These are phyloP conservation scores for Brachypterus glaber DNA, from an alignment of 2,888 invertebrate genomes.

Conservation along the genomic window DNA sequence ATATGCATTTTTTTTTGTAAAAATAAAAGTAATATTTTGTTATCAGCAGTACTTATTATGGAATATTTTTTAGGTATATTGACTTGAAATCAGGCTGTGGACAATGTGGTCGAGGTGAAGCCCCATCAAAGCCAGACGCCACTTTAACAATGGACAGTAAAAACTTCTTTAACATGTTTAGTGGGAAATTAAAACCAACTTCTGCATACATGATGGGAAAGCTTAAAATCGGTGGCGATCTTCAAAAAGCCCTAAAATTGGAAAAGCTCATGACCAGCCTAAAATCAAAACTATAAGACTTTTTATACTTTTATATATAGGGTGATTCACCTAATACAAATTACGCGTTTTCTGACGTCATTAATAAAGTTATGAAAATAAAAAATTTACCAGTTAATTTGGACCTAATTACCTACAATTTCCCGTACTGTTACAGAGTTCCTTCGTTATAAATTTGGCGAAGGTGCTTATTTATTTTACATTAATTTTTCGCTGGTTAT, in stretches of 20 bases:
- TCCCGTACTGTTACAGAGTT: too few species aligned
- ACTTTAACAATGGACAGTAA: constrained; percentile 73
- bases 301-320: not conserved
- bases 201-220: constrained; percentile 95
- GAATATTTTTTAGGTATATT: constrained; percentile 55
- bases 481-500: too few species aligned
- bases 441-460: too few species aligned
- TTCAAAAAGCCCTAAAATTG: constrained; percentile 90
- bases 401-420: too few species aligned
- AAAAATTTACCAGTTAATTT: too few species aligned
- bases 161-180: constrained; percentile 72
- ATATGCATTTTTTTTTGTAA: constrained; percentile 1
- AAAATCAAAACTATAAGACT: constrained; percentile 53
- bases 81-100: constrained; percentile 86
- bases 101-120: constrained; percentile 66
- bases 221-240: constrained; percentile 83
- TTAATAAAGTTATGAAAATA: too few species aligned
- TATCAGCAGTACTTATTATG: too few species aligned
- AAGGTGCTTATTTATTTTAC: too few species aligned
- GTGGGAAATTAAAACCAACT: constrained; percentile 82
- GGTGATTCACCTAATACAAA: too few species aligned
- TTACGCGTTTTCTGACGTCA: too few species aligned
- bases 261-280: constrained; percentile 79
- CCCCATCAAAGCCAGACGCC: constrained; percentile 64
- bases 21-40: constrained; percentile 8